These are phyloP conservation scores for Acanthurus tractus DNA, from an alignment of 2,797 vertebrate species.

Conservation along the genomic window DNA sequence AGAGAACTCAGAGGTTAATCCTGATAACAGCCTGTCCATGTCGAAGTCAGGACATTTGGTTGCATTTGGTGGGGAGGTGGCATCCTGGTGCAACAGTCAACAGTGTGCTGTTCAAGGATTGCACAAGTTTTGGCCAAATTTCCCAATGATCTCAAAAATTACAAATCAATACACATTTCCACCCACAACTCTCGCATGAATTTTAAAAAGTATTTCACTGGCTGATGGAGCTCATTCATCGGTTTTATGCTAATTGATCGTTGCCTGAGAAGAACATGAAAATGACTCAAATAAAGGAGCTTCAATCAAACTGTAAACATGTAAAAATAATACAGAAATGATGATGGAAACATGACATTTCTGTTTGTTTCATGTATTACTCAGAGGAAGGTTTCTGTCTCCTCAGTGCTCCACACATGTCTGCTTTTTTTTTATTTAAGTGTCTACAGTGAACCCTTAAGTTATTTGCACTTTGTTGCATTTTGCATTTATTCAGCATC, in stretches of 20 bases:
- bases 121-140: no score
- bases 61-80: neutral
- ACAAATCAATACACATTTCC: neutral
- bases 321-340: neutral
- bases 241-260: neutral
- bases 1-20: neutral
- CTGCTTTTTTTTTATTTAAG: no score
- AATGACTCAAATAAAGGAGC: neutral
- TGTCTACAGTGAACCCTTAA: no score
- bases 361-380: no score
- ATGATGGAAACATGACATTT: neutral
- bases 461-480: neutral
- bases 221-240: neutral
- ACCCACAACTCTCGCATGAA: neutral
- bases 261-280: neutral
- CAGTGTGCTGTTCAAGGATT: neutral
- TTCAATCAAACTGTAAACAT: neutral
- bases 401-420: no score
- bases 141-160: neutral
- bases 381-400: no score
- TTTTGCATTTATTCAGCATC: neutral
- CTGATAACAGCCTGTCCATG: neutral
- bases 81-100: neutral
- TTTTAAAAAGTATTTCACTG: neutral
- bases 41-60: neutral